Conservation (phyloP, 53 echinoderm and acorn worm genomes). For the Arbacia lixula region DNA sequence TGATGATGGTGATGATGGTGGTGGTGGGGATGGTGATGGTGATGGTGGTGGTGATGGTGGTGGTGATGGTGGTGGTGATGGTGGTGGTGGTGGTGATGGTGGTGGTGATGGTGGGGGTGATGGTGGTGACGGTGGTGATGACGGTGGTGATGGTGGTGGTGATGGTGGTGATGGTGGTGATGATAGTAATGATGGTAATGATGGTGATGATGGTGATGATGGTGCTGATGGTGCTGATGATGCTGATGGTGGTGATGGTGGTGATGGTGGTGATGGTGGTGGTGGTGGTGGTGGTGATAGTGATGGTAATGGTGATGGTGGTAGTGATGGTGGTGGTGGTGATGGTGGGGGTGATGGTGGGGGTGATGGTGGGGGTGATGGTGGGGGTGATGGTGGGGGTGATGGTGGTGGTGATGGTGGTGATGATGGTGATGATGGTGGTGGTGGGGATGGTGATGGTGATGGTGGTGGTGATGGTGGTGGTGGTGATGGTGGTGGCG, state of each 20-base stretch:
- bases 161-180: slow-evolving; percentile 1
- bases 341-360: too few relatives aligned
- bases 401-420: too few relatives aligned
- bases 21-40: too few relatives aligned
- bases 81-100: slow-evolving; percentile 6
- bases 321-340: neutral
- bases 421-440: too few relatives aligned
- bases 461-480: neutral
- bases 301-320: slow-evolving; percentile 3
- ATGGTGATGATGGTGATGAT: neutral
- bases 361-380: too few relatives aligned
- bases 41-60: slow-evolving; percentile 2
- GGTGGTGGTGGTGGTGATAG: slow-evolving; percentile 1
- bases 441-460: slow-evolving; percentile 6
- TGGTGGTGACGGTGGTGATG: neutral
- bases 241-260: too few relatives aligned
- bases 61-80: slow-evolving; percentile 6
- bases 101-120: too few relatives aligned
- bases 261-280: slow-evolving; percentile 1
- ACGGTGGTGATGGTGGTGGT: neutral
- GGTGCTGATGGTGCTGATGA: too few relatives aligned
- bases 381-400: too few relatives aligned
- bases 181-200: neutral
- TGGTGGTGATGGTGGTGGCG: slow-evolving; percentile 2
- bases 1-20: slow-evolving; percentile 1